Evolutionary conservation across 2,113 vertebrate species (phyloP).

Genomic region (Pseudopipra pipra): DNA sequence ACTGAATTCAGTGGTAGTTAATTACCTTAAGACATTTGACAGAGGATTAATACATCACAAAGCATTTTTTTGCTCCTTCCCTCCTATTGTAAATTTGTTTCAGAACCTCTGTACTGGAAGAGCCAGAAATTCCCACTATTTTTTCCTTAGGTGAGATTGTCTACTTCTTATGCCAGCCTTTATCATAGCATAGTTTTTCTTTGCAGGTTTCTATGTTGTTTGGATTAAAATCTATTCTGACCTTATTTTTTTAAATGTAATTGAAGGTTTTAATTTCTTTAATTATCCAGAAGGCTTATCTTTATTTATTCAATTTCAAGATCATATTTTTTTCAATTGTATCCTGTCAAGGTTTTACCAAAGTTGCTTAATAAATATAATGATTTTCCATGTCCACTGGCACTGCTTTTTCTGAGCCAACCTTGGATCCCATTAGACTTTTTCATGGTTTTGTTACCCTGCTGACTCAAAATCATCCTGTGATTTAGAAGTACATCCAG

Average conservation of each 20-base stretch:
- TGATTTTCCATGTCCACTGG: neutral
- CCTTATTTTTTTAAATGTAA: fast-evolving
- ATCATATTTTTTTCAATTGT: neutral
- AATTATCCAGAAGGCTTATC: neutral
- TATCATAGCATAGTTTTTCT: neutral
- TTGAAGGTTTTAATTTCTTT: neutral
- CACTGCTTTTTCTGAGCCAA: neutral
- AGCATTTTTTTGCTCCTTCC: neutral
- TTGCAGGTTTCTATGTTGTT: neutral
- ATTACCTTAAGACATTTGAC: neutral
- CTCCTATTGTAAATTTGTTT: neutral
- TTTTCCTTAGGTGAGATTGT: neutral
- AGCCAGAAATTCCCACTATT: neutral
- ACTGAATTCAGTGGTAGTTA: neutral
- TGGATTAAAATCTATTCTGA: neutral
- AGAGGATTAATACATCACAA: neutral
- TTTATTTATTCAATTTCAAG: neutral
- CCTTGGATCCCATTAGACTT: neutral
- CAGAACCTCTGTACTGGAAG: neutral
- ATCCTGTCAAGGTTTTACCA: neutral
- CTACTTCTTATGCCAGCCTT: neutral
- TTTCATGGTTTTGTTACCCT: neutral
- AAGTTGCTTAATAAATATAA: neutral
- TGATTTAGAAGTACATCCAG: neutral
- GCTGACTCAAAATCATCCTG: neutral